phyloP scores from a whole-genome alignment of 1,140 invertebrate genomes.

The Ceratosolen fusciceps region DNA sequence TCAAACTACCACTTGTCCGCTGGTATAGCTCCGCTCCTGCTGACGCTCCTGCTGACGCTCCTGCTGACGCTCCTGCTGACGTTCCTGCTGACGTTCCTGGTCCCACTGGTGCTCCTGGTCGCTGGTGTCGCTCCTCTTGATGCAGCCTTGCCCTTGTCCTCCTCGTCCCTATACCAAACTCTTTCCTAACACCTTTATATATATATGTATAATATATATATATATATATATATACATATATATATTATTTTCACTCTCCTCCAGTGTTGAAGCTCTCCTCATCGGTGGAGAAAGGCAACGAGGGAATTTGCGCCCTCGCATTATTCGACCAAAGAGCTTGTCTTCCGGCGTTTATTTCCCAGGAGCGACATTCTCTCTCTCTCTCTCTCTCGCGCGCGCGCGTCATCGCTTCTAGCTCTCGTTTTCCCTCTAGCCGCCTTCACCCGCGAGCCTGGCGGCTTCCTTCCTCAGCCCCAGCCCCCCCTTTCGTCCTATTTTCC shows the following conservation, averaged over 20 bases:
- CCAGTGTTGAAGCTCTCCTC: constrained; percentile 36
- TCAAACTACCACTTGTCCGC: constrained; percentile 56
- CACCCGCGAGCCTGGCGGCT: no score
- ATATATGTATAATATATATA: no score
- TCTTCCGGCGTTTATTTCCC: constrained; percentile 64
- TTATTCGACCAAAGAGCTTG: constrained; percentile 57
- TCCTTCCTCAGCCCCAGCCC: neutral
- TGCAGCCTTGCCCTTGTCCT: neutral
- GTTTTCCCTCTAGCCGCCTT: constrained; percentile 34
- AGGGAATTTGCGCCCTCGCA: constrained; percentile 53
- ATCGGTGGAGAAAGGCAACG: constrained; percentile 50
- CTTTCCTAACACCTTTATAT: constrained; percentile 37
- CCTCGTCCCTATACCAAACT: constrained; percentile 33
- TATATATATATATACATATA: no score
- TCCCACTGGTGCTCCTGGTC: no score
- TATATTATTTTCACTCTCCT: constrained; percentile 37
- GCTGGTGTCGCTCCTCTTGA: constrained; percentile 12
- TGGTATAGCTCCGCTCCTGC: no score
- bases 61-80: constrained; percentile 34
- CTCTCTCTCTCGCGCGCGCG: constrained; percentile 36
- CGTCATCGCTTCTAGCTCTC: constrained; percentile 37
- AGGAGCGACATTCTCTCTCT: constrained; percentile 55
- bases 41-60: neutral
- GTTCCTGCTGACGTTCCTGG: neutral
- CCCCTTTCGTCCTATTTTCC: neutral